Base-by-base conservation (phyloP, 2,888 invertebrate genomes). In the Drosophila phalerata region DNA sequence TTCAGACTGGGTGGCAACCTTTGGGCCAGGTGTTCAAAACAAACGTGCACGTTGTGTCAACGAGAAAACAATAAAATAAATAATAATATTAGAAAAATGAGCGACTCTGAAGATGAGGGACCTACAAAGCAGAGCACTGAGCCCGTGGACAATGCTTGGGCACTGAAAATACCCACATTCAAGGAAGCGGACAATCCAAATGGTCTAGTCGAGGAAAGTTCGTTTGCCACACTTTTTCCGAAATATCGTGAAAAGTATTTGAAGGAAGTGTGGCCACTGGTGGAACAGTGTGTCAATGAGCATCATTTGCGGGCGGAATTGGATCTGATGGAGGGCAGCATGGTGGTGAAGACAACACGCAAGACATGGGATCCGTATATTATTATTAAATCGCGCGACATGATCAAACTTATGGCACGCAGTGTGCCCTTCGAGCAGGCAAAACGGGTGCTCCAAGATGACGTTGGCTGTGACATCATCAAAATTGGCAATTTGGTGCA, bases 341-440 rank as follows among this genome's bases (percentile, higher is more conserved):
- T 99, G 96, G 95, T 96, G 0, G 99, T 99, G 0, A 95, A 94
- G 92, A 99, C 99, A 0, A 98, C 98, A 0, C 94, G 97, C 58
- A 98, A 99, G 94, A 99, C 99, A 0, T 99, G 98, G 98, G 99
- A 99, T 93, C 99, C 99, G 0, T 99, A 97, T 84, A 97, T 98
- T 58, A 97, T 99, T 47, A 94, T 99, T 30, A 99, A 99, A 93
- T 98, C 98, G 0, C 94, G 99, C 70, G 99, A 99, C 92, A 94
- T 99, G 93, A 97, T 99, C 85, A 99, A 98, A 92, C 93, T 99
- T 2, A 93, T 99, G 86, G 97, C 99, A 0, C 94, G 99, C 79
- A 98, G 98, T 92, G 99, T 99, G 1, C 99, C 99, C 0, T 98
- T 96, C 85, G 99, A 99, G 92, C 99, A 99, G 93, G 98, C 98